A percentile compares a stretch with the other conserved stretches of the same genome.
phyloP scores from a whole-genome alignment of 2,797 vertebrate species.

The Micropoecilia bifurca region DNA sequence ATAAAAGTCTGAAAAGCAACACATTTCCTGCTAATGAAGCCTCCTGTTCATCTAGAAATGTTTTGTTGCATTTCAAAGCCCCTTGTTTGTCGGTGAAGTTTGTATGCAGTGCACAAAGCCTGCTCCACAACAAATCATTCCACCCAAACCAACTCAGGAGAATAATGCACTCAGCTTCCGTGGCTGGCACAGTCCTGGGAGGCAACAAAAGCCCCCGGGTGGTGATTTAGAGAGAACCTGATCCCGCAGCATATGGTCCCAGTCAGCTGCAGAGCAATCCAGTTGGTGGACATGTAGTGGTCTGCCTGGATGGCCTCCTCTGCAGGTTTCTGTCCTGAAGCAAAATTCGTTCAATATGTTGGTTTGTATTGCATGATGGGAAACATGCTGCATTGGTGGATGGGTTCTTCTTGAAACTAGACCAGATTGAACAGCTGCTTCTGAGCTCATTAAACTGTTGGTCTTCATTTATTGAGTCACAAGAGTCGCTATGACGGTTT shows the following conservation, averaged over 20 bases:
- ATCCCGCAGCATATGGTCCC: conserved; percentile 59
- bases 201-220: conserved; percentile 45
- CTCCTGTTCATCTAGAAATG: conserved; percentile 19
- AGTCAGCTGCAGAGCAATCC: conserved; percentile 24
- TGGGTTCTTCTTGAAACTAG: too few species aligned
- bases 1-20: background rate
- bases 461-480: too few species aligned
- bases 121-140: conserved; percentile 36
- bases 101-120: conserved; percentile 49
- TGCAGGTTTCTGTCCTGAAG: conserved; percentile 8
- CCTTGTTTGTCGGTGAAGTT: conserved; percentile 50
- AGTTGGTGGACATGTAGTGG: conserved; percentile 8
- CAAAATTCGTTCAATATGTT: background rate
- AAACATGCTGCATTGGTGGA: too few species aligned
- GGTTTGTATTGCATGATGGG: too few species aligned
- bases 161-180: conserved; percentile 53
- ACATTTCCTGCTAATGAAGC: background rate
- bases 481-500: too few species aligned
- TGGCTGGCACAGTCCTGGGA: conserved; percentile 43
- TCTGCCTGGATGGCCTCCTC: background rate
- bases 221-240: conserved; percentile 64
- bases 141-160: conserved; percentile 48
- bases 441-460: too few species aligned
- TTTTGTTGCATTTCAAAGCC: conserved; percentile 28
- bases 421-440: too few species aligned